Evolutionary conservation across 2,113 vertebrate species (phyloP), one percentile per base, ranked within the genome.

Genomic region (Mugil cephalus): DNA sequence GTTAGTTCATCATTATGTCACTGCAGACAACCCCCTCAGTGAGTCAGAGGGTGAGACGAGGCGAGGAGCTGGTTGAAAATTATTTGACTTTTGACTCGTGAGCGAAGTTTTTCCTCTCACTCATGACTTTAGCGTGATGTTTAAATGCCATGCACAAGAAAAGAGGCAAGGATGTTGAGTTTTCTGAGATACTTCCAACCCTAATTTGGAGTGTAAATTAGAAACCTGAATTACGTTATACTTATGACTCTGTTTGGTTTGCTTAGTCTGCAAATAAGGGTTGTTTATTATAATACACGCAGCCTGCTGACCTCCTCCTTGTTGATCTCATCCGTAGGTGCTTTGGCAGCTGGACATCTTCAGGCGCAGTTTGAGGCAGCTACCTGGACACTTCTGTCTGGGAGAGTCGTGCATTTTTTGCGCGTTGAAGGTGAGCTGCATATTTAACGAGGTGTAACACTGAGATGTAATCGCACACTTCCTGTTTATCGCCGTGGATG

Each of bases 321-420:
- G 48, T n/a, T 38, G 24, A 18, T 67, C 4, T 4, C 21, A 53
- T 65, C 1, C 59, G 2, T 66, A 99, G 98, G 98, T 99, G 15
- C 90, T 99, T 24, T 99, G 98, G 98, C 98, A 99, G 1, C 91
- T 99, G 87, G 98, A 99, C 81, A 96, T 99, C 91, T 99, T 99
- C 87, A 94, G 98, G 64, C 93, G 98, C 47, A 99, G 98, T 90
- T 93, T 99, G 65, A 95, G 98, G 82, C 94, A 96, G 86, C 92
- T 99, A 34, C 95, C 96, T 14, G 96, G 96, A 42, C 98, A 99
- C 3, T 93, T 96, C 64, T 99, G 98, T 87, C 95, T 96, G 46
- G 97, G 97, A 76, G 96, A 98, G 7, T 95, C 97, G 0, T 99
- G 98, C 85, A 99, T 99, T 88, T 99, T 99, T 88, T 99, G 98